These are phyloP conservation scores for Ichneumoninae sp. DNA, from an alignment of 2,888 invertebrate species.

Conservation along the genomic window DNA sequence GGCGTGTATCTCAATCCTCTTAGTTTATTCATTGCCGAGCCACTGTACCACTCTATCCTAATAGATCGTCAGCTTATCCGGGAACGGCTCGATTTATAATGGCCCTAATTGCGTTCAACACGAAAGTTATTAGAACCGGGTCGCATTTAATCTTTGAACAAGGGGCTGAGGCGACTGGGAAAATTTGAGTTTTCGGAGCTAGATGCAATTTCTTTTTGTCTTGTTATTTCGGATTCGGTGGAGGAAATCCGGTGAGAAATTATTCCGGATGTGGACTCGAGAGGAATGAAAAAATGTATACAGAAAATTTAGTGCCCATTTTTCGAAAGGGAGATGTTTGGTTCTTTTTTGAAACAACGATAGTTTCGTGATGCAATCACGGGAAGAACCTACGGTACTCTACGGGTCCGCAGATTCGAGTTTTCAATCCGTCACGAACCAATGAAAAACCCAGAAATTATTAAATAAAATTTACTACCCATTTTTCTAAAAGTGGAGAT, in stretches of 20 bases:
- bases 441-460: neutral
- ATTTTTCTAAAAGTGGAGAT: neutral
- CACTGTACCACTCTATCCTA: conserved; percentile 39
- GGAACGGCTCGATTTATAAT: conserved; percentile 59
- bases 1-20: conserved; percentile 57
- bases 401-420: no score
- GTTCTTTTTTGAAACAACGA: neutral
- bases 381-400: no score
- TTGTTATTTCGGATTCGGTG: neutral
- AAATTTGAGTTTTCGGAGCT: neutral
- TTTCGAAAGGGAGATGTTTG: neutral
- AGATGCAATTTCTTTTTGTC: neutral
- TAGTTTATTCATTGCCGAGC: conserved; percentile 43
- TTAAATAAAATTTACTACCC: neutral
- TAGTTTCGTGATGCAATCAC: no score
- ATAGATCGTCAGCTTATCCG: conserved; percentile 32
- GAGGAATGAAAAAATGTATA: neutral
- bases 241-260: neutral
- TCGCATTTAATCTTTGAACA: neutral
- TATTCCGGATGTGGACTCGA: no score
- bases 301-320: neutral
- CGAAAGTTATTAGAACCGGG: conserved; percentile 1
- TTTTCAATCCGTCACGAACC: no score
- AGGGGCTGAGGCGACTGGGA: no score
- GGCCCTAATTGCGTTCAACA: conserved; percentile 45